A percentile compares a stretch with the other conserved stretches of the same genome.
These are phyloP conservation scores for Gasterosteus aculeatus DNA, from an alignment of 2,113 vertebrate genomes.

Conservation along the genomic window DNA sequence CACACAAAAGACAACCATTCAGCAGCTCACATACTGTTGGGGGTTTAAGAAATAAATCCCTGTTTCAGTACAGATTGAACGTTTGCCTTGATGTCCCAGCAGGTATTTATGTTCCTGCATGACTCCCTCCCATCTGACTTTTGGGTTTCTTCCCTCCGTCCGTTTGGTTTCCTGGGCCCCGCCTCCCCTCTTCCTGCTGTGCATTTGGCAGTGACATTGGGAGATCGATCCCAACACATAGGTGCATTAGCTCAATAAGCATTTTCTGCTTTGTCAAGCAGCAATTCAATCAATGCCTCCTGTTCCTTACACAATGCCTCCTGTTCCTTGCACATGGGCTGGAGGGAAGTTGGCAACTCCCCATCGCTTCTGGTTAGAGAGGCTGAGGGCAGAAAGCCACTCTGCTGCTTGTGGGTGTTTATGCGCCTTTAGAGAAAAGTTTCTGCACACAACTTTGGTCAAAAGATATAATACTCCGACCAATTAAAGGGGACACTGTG, in stretches of 20 bases:
- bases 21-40: not conserved
- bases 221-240: constrained; percentile 76
- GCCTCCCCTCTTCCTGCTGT: constrained; percentile 38
- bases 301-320: constrained; percentile 69
- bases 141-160: constrained; percentile 5
- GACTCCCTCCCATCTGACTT: not conserved
- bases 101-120: not conserved
- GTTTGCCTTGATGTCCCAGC: not conserved
- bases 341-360: constrained; percentile 65
- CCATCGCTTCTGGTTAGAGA: constrained; percentile 70
- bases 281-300: constrained; percentile 77
- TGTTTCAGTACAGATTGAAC: not conserved
- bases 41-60: not conserved
- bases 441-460: not conserved
- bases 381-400: constrained; percentile 48
- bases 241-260: constrained; percentile 81
- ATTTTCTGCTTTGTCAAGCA: constrained; percentile 82
- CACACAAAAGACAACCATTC: not conserved
- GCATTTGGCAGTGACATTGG: constrained; percentile 75
- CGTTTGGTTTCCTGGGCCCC: not conserved
- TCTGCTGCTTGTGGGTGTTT: not conserved
- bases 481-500: not conserved
- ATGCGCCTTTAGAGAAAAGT: not conserved
- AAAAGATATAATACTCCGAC: not conserved
- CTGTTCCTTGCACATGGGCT: constrained; percentile 62